phyloP scores from a whole-genome alignment of 2,797 vertebrate genomes.

The Ctenopoma multispine region DNA sequence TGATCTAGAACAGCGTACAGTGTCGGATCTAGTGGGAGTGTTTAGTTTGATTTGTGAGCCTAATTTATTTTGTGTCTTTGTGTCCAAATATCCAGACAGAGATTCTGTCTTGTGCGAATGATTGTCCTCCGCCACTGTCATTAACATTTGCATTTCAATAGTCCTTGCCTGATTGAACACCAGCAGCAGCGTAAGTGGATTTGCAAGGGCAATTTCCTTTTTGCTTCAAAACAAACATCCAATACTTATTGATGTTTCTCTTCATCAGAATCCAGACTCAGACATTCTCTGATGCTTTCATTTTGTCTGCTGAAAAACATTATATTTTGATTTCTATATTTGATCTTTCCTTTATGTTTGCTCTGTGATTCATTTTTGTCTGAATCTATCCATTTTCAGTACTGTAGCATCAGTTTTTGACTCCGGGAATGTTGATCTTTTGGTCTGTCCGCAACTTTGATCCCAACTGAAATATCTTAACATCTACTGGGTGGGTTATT shows the following conservation, averaged over 20 bases:
- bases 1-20: conserved; percentile 6
- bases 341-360: conserved; percentile 19
- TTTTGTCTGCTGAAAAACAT: conserved; percentile 23
- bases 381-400: not conserved
- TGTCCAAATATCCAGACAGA: conserved; percentile 46
- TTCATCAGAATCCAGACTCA: conserved; percentile 50
- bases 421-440: not conserved
- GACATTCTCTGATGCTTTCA: conserved; percentile 22
- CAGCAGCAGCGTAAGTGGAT: conserved; percentile 64
- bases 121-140: conserved; percentile 65
- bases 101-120: conserved; percentile 47
- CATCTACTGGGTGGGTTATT: not conserved
- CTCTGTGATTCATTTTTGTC: conserved; percentile 15
- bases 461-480: not conserved
- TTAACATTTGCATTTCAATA: conserved; percentile 79
- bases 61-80: conserved; percentile 41
- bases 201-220: conserved; percentile 65
- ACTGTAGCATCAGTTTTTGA: not conserved
- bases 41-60: conserved; percentile 41
- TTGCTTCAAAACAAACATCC: conserved; percentile 72
- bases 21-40: conserved; percentile 36
- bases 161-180: conserved; percentile 68
- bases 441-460: not conserved
- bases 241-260: conserved; percentile 58
- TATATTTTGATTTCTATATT: conserved; percentile 12